Base-by-base conservation (phyloP, 1,140 invertebrate genomes). In the Drosophila athabasca region DNA sequence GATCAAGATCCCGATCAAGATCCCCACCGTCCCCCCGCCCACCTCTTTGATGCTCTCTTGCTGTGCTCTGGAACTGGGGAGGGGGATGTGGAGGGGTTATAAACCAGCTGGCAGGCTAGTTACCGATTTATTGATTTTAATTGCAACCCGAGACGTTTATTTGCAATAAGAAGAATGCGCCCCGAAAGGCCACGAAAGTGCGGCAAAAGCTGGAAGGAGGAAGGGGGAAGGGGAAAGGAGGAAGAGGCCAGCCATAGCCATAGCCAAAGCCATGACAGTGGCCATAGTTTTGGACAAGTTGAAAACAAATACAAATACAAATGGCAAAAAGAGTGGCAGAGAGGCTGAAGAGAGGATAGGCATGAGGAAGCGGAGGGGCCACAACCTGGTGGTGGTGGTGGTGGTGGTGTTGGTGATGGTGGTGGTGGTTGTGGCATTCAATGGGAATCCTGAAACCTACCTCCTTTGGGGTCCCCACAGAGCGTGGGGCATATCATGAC, bases 401-500 rank as follows among this genome's bases (percentile, higher is more conserved):
- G 31, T 35, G 17, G 29, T 26, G 0, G 4, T 26, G 4, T 1
- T 1, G 11, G 53, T 26, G n/a, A n/a, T n/a, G 17, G 29, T 26
- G 0, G 4, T 26, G 4, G 2, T 1, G 11, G 53, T 26, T 45
- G n/a, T 3, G 19, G 13, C 39, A 39, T 39, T 39, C 35, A 39
- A 39, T 29, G 48, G n/a, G 17, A 39, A 39, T 19, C 5, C 48
- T 26, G 24, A 29, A 29, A 39, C 17, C 67, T 39, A 8, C 22
- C 57, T 13, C 35, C 35, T 13, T 39, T 72, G 44, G 73, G 26
- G 50, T 76, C 54, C 73, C 83, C 83, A 87, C 84, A 55, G 83
- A 83, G 83, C 90, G 87, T 90, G 90, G 90, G 90, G 90, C 85
- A 91, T 91, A 90, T 91, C 90, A 91, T 91, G 90, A 91, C 90